Evolutionary conservation across 1,140 invertebrate species (phyloP).

Genomic region (Drosophila kanapiae): DNA sequence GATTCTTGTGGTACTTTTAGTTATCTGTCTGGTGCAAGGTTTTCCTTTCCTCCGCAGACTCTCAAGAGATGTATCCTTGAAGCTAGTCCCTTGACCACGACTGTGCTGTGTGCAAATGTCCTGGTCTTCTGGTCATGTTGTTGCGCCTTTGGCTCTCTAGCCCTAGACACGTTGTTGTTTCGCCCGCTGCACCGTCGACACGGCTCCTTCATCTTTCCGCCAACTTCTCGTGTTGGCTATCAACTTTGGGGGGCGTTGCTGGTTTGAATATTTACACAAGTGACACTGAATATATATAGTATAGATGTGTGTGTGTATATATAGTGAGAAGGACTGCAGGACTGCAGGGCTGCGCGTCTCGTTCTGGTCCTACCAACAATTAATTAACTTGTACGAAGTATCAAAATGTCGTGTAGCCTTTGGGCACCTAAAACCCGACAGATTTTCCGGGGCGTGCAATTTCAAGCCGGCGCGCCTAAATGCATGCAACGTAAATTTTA

Average conservation of each 20-base stretch:
- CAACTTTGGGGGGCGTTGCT: conserved; percentile 68
- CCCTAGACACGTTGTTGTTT: conserved; percentile 60
- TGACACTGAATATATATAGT: conserved; percentile 64
- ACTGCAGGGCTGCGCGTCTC: conserved; percentile 21
- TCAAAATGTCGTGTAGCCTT: conserved; percentile 72
- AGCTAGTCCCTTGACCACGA: conserved; percentile 4
- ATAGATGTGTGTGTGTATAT: not conserved
- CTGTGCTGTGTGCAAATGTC: conserved; percentile 27
- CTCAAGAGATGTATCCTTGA: not conserved
- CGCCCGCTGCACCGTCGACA: conserved; percentile 10
- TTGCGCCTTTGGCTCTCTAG: conserved; percentile 71
- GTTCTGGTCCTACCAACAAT: conserved; percentile 68
- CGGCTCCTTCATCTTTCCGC: conserved; percentile 39
- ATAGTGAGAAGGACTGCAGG: not conserved
- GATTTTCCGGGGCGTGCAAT: conserved; percentile 47
- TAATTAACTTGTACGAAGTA: conserved; percentile 82
- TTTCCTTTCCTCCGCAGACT: not conserved
- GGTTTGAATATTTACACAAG: conserved; percentile 81
- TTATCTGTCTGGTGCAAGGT: too few species aligned
- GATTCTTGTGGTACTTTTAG: too few species aligned
- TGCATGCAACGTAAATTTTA: conserved; percentile 78
- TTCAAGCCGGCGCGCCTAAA: conserved; percentile 61
- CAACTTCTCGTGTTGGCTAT: conserved; percentile 65
- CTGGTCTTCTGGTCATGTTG: conserved; percentile 61
- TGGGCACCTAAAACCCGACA: conserved; percentile 40